Evolutionary conservation across 1,140 invertebrate species (phyloP).

Genomic region (Araneus ventricosus): DNA sequence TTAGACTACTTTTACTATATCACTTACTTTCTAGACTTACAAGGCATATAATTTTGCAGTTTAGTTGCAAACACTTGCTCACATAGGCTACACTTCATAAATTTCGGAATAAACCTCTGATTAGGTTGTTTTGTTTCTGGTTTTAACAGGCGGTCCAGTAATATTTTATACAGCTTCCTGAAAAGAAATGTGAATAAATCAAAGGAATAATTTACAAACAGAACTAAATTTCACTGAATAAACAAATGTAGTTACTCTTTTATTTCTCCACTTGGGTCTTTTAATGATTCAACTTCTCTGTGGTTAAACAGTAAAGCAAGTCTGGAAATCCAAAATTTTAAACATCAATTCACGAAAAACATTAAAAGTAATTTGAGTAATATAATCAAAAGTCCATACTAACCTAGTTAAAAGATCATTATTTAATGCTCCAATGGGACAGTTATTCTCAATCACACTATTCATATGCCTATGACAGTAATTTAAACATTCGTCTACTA

Average conservation of each 20-base stretch:
- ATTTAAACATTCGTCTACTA: slow-evolving; percentile 74
- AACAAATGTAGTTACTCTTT: slow-evolving; percentile 67
- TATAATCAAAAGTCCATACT: not conserved
- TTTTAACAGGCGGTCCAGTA: slow-evolving; percentile 63
- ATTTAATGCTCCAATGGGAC: slow-evolving; percentile 72
- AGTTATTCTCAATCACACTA: slow-evolving; percentile 71
- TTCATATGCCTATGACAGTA: slow-evolving; percentile 75
- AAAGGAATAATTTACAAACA: not conserved
- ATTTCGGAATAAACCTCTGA: slow-evolving; percentile 61
- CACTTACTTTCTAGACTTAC: slow-evolving; percentile 66
- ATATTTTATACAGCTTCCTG: slow-evolving; percentile 72
- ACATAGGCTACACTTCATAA: slow-evolving; percentile 74
- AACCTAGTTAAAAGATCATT: slow-evolving; percentile 72
- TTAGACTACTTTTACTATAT: not conserved
- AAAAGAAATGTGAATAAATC: not conserved
- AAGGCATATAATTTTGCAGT: slow-evolving; percentile 63
- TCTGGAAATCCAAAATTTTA: slow-evolving; percentile 20
- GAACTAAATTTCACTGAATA: not conserved
- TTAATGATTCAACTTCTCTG: slow-evolving; percentile 73
- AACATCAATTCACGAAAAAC: not conserved
- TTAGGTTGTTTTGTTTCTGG: slow-evolving; percentile 58
- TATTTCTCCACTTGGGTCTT: slow-evolving; percentile 73
- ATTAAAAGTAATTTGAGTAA: not conserved
- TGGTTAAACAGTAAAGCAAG: slow-evolving; percentile 72
- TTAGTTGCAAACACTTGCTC: slow-evolving; percentile 72